Percentiles rank a stretch among this genome's conserved stretches.
phyloP scores from a whole-genome alignment of 2,797 vertebrate genomes.

The Lepilemur septentrionalis region DNA sequence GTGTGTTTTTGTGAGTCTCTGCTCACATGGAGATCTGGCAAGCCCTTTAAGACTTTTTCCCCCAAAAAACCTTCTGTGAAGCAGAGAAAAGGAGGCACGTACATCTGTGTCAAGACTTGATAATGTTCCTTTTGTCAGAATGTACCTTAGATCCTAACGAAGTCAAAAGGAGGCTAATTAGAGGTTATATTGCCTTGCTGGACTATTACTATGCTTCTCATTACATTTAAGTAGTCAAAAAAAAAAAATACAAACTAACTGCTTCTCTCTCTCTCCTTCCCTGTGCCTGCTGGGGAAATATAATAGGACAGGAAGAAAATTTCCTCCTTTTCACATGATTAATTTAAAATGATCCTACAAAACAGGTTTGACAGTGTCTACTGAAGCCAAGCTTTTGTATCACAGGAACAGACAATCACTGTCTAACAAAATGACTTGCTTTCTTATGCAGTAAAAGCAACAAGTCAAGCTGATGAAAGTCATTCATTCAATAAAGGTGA shows the following conservation, averaged over 20 bases:
- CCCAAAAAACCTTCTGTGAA: constrained; percentile 21
- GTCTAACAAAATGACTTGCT: constrained; percentile 34
- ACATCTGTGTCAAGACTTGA: background rate
- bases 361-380: constrained; percentile 24
- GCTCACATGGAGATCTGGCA: background rate
- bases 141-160: background rate
- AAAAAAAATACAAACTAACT: background rate
- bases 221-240: background rate
- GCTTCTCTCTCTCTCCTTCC: background rate
- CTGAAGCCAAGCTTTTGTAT: constrained; percentile 50
- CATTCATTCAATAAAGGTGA: constrained; percentile 35
- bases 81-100: background rate
- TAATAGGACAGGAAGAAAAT: background rate
- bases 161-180: background rate
- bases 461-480: constrained; percentile 28
- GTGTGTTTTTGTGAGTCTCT: background rate
- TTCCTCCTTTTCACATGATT: constrained; percentile 34
- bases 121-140: constrained; percentile 9
- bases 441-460: constrained; percentile 27
- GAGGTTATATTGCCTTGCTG: constrained; percentile 15
- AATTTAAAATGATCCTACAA: constrained; percentile 50
- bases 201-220: background rate
- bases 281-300: constrained; percentile 7
- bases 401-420: background rate
- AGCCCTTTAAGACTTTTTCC: background rate